Evolutionary conservation across 1,140 invertebrate species (phyloP), one percentile per base, ranked within the genome.

Genomic region (Zaprionus davidi): DNA sequence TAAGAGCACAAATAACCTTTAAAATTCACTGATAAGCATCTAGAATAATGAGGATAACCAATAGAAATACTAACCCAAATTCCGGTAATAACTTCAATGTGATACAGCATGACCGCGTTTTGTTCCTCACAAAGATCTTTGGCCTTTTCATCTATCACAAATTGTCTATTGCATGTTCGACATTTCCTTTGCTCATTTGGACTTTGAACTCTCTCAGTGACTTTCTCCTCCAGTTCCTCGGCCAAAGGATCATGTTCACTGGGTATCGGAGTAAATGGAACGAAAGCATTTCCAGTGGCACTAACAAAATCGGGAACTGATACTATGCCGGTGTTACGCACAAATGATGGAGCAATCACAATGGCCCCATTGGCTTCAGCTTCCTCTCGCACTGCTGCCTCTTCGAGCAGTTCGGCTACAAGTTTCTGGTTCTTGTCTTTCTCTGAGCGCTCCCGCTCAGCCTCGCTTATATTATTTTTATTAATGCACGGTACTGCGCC

Each of bases 1-100:
- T 26, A 15, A 22, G 20, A 12, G 2, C 12, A 20, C 1, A 38
- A 13, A 9, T 12, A 5, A 46, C 17, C n/a, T 3, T 46, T 46
- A 0, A 31, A 26, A 49, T 31, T 28, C 20, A 49, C 12, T 24
- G 24, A 11, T 9, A 46, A 17, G 41, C 2, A 4, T 46, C 6
- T 6, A 9, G n/a, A 44, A 9, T 6, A 44, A 6, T 44, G 15
- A n/a, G 6, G 6, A 17, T 17, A 34, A 34, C 31, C 31, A 34
- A 34, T 34, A 34, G 31, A 46, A 46, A 46, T 28, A 81, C 68
- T n/a, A 13, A 87, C 84, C 85, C 81, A 90, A 31, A 87, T 76
- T 3, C 84, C 84, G 5, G 85, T 90, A 5, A 87, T 84, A 15
- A 85, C 85, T 90, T 87, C 84, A 5, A 87, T 85, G 57, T 90